These are phyloP conservation scores for Diarsia mendica DNA, from an alignment of 2,888 invertebrate genomes.

Conservation along the genomic window DNA sequence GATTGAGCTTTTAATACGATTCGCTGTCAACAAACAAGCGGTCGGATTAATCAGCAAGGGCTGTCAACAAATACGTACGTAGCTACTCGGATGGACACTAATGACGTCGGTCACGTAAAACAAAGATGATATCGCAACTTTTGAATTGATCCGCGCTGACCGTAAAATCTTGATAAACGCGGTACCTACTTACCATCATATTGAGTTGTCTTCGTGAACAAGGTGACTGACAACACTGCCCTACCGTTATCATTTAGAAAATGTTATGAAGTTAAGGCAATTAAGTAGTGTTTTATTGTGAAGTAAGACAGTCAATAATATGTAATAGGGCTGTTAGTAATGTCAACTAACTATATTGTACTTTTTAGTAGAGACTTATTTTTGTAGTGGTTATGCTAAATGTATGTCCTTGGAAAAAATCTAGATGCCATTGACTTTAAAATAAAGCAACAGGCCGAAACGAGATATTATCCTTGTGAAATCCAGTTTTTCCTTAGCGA, in stretches of 20 bases:
- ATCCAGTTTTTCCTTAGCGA: slow-evolving; percentile 44
- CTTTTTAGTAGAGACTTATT: not conserved
- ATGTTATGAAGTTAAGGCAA: slow-evolving; percentile 18
- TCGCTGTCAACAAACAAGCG: slow-evolving; percentile 85
- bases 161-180: slow-evolving; percentile 71
- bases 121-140: slow-evolving; percentile 80
- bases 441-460: slow-evolving; percentile 21
- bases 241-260: slow-evolving; percentile 26
- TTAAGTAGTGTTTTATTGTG: slow-evolving; percentile 17
- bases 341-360: not conserved
- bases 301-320: slow-evolving; percentile 8
- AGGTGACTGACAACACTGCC: slow-evolving; percentile 50
- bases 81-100: slow-evolving; percentile 74
- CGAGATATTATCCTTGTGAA: slow-evolving; percentile 38
- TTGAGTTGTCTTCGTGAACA: slow-evolving; percentile 62
- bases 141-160: slow-evolving; percentile 73
- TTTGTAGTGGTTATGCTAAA: slow-evolving; percentile 7
- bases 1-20: slow-evolving; percentile 90
- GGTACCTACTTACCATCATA: slow-evolving; percentile 56
- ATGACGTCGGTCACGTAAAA: slow-evolving; percentile 86
- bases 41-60: slow-evolving; percentile 86
- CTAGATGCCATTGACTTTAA: slow-evolving; percentile 31
- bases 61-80: slow-evolving; percentile 81
- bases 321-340: not conserved
- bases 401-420: slow-evolving; percentile 29